Conservation (phyloP, 2,113 vertebrate genomes). For the Gallinago media region DNA sequence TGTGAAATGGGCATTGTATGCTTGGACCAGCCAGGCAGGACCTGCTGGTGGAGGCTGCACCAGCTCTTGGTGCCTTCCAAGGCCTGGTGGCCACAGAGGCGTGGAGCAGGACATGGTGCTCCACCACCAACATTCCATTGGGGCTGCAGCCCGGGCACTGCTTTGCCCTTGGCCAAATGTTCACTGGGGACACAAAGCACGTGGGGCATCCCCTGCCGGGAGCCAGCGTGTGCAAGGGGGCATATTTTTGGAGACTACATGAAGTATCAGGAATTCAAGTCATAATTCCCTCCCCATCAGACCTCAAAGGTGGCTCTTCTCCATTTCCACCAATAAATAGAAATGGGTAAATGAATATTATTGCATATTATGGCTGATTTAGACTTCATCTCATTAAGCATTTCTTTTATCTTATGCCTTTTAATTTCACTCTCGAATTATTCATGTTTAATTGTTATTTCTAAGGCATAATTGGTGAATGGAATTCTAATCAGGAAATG, state of each 20-base stretch:
- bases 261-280: neutral
- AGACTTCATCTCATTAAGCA: neutral
- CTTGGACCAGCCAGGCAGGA: neutral
- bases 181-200: rapidly evolving
- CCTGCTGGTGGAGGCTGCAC: neutral
- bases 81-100: neutral
- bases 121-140: neutral
- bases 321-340: neutral
- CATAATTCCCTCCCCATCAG: neutral
- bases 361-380: neutral
- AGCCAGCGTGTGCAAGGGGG: rapidly evolving
- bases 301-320: neutral
- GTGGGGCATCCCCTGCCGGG: neutral
- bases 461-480: neutral
- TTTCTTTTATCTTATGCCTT: neutral
- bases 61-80: neutral
- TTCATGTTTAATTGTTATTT: conserved; percentile 28
- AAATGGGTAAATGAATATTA: neutral
- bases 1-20: neutral
- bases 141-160: neutral
- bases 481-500: conserved; percentile 32
- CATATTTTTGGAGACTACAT: neutral
- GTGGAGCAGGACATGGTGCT: neutral
- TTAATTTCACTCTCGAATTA: neutral
- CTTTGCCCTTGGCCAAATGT: neutral